Percentiles rank a stretch among this genome's conserved stretches.
phyloP scores from a whole-genome alignment of 2,797 vertebrate species.

The Mormyrus hasselquistii region DNA sequence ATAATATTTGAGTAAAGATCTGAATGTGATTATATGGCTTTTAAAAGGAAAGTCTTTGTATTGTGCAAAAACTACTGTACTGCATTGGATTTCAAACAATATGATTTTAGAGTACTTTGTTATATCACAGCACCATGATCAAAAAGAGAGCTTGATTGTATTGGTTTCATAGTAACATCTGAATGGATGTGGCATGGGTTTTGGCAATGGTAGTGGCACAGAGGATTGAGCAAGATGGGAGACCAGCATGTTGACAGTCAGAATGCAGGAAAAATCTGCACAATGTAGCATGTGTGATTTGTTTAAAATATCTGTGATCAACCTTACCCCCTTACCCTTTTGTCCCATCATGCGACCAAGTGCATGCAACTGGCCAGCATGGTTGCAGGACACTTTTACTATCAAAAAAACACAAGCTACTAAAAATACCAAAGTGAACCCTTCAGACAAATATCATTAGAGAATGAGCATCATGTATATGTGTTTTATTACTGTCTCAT shows the following conservation, averaged over 20 bases:
- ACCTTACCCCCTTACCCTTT: not conserved
- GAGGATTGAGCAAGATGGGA: not conserved
- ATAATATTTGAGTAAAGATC: not conserved
- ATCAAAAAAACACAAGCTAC: not conserved
- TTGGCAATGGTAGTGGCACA: not conserved
- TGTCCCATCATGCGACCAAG: not conserved
- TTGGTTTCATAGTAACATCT: not conserved
- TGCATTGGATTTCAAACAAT: not conserved
- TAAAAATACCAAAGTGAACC: not conserved
- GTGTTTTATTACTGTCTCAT: conserved; percentile 28
- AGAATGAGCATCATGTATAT: conserved; percentile 18
- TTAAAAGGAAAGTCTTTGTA: not conserved
- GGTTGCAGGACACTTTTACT: not conserved
- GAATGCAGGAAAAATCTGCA: not conserved
- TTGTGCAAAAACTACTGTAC: not conserved
- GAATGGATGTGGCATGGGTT: conserved; percentile 11
- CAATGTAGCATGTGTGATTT: conserved; percentile 13
- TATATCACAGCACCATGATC: not conserved
- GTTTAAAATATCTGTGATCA: not conserved
- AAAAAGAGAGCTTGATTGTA: not conserved
- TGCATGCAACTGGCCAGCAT: conserved; percentile 14
- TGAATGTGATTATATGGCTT: not conserved
- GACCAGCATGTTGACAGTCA: conserved; percentile 6
- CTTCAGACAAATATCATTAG: not conserved
- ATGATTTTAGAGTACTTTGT: not conserved